These are phyloP conservation scores for Capricornis sumatraensis DNA, from an alignment of 2,113 vertebrate species.

Conservation along the genomic window DNA sequence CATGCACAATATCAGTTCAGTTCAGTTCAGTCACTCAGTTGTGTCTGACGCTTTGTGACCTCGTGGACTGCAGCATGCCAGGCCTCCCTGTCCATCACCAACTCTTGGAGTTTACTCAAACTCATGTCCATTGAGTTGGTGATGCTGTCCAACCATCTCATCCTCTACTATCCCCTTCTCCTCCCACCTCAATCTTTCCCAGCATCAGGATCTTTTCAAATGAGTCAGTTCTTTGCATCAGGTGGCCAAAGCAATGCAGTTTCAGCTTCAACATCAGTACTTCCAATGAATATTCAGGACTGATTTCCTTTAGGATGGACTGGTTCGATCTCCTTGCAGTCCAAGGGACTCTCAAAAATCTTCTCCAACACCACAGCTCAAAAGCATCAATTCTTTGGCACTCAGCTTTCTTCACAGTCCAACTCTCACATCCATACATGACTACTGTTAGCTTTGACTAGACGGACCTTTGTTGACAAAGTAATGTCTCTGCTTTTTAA, in stretches of 20 bases:
- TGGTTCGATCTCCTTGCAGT: not conserved
- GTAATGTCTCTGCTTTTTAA: not conserved
- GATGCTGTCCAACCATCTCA: not conserved
- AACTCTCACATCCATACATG: not conserved
- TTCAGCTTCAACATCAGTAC: not conserved
- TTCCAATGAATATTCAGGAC: not conserved
- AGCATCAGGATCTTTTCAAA: not conserved
- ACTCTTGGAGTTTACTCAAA: not conserved
- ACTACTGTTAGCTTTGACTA: not conserved
- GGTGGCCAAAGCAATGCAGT: not conserved
- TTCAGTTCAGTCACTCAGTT: not conserved
- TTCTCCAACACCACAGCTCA: not conserved
- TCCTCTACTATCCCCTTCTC: not conserved
- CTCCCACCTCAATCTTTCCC: not conserved
- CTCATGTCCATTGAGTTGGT: not conserved
- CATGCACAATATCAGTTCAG: not conserved
- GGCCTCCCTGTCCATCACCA: not conserved
- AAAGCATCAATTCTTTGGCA: not conserved
- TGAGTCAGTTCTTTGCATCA: not conserved
- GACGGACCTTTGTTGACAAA: not conserved
- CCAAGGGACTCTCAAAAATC: not conserved
- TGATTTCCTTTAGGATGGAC: not conserved
- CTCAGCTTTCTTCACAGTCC: not conserved
- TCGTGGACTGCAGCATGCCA: rapidly evolving
- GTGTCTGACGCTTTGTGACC: rapidly evolving